Base-by-base conservation (phyloP, 2,888 invertebrate genomes). In the Archaeoteleia sp. region DNA sequence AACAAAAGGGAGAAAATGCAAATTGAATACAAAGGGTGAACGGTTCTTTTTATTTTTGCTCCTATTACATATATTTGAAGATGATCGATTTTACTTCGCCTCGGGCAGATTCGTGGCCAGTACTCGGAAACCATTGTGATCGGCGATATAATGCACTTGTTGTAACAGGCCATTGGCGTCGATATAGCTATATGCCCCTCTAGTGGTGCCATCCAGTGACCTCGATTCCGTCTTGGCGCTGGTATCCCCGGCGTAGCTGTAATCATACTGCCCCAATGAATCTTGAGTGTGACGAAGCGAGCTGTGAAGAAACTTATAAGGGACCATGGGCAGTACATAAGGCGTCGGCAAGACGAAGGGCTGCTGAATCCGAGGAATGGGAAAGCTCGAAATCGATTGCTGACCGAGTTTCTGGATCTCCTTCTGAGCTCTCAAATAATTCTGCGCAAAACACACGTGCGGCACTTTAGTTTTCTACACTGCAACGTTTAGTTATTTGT, bases 181-280 rank as follows among this genome's bases (percentile, higher is more conserved):
- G 54, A 92, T 88, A 79, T 91, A 92, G 29, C 91, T 90, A 79
- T 92, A 92, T 34, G 89, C 90, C 40, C 91, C 91, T 60, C 88
- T 87, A 2, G 90, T 90, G 9, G 89, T 87, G 8, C 91, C 91
- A 76, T 90, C 89, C 55, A 88, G 85, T 2, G 88, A 86, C 60
- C 89, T 88, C 0, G 88, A 86, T 82, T 92, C 92, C 15, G 88
- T 87, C 79, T 91, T 91, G 69, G 91, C 87, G 72, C 90, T 90
- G 43, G 89, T 88, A 54, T 90, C 90, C 70, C 89, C 90, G 8
- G 88, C 84, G 81, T 91, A 91, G 15, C 91, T 91, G 78, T 89
- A 89, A 61, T 87, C 86, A 82, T 89, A 89, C 72, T 88, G 88
- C 5, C 88, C 89, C 27, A 87, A 81, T 14, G 87, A 87, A 71